Conservation (phyloP, 1,140 invertebrate species). For the Cherax destructor region DNA sequence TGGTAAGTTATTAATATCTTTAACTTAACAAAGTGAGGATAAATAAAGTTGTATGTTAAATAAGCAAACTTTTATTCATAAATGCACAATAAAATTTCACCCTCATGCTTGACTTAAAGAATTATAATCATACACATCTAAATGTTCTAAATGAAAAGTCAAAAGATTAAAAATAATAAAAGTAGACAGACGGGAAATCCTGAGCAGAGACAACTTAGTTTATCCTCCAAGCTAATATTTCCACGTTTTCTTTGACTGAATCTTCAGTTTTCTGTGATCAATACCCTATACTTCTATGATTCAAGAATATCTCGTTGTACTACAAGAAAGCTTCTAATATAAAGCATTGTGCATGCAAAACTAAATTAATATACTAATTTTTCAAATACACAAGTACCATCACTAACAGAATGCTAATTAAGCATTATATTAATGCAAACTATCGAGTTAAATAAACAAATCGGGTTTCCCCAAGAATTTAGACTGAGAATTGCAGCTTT, state of each 20-base stretch:
- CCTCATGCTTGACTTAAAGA: conserved; percentile 69
- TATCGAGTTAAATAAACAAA: conserved; percentile 61
- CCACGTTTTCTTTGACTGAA: conserved; percentile 71
- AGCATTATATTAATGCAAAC: conserved; percentile 64
- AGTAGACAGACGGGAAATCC: conserved; percentile 55
- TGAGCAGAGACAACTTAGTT: conserved; percentile 72
- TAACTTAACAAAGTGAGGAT: conserved; percentile 73
- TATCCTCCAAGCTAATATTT: conserved; percentile 72
- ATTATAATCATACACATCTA: conserved; percentile 64
- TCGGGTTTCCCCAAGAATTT: conserved; percentile 64
- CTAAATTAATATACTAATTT: conserved; percentile 61
- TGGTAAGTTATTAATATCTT: conserved; percentile 81
- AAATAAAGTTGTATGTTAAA: conserved; percentile 73
- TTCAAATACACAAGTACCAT: conserved; percentile 52
- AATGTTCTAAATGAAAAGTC: conserved; percentile 57
- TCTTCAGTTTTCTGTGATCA: conserved; percentile 70
- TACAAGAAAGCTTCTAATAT: conserved; percentile 67
- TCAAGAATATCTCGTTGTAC: conserved; percentile 71
- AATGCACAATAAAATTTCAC: conserved; percentile 65
- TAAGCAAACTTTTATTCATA: conserved; percentile 69
- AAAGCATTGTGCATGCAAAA: conserved; percentile 70
- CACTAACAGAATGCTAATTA: conserved; percentile 64
- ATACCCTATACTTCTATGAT: conserved; percentile 72
- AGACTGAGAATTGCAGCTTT: conserved; percentile 67
- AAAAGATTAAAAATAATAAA: conserved; percentile 43